These are phyloP conservation scores for Polymixis lichenea DNA, from an alignment of 2,888 invertebrate species.

Conservation along the genomic window DNA sequence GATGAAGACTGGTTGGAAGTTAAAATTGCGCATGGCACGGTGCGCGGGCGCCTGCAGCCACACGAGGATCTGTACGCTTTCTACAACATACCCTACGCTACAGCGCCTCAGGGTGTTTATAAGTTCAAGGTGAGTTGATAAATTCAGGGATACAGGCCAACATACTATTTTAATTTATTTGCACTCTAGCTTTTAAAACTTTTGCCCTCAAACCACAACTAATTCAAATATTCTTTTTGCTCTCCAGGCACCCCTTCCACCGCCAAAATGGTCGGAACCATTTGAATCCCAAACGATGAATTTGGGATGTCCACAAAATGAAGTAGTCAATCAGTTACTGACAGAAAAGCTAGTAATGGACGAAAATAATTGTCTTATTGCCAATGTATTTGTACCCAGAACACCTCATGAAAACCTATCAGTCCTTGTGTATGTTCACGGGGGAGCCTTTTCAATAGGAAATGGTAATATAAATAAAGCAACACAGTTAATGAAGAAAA, in stretches of 20 bases:
- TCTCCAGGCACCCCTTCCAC: constrained; percentile 72
- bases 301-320: constrained; percentile 70
- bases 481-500: constrained; percentile 61
- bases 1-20: constrained; percentile 60
- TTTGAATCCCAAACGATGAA: constrained; percentile 67
- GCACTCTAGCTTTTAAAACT: not conserved
- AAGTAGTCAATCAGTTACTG: not conserved
- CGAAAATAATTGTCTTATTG: constrained; percentile 80
- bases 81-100: constrained; percentile 76
- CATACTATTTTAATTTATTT: not conserved
- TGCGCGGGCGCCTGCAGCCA: constrained; percentile 69
- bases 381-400: constrained; percentile 81
- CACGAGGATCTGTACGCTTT: constrained; percentile 68
- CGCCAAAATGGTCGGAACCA: constrained; percentile 67
- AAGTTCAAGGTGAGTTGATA: constrained; percentile 46
- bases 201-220: not conserved
- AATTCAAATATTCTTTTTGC: constrained; percentile 12
- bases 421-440: constrained; percentile 73
- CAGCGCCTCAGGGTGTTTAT: constrained; percentile 69
- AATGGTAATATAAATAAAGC: constrained; percentile 58
- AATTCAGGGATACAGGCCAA: not conserved
- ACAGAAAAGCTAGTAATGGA: constrained; percentile 41
- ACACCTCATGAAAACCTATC: constrained; percentile 69
- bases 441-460: constrained; percentile 71
- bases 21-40: constrained; percentile 66